Percentiles rank a stretch among this genome's conserved stretches.
These are phyloP conservation scores for Argynnis bischoffii DNA, from an alignment of 2,888 invertebrate genomes.

Conservation along the genomic window DNA sequence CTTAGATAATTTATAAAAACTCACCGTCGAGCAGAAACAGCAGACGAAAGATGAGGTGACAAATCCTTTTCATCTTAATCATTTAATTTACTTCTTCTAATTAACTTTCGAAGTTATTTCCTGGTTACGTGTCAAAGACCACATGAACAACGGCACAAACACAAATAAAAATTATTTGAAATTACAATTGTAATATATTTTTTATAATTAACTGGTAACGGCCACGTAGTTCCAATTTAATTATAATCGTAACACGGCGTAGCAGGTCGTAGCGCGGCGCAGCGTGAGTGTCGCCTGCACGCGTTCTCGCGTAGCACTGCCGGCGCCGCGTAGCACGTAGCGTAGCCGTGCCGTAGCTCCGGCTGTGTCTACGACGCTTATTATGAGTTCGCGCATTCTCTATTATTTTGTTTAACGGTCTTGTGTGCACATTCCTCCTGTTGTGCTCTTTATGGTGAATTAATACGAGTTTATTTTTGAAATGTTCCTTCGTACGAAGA, in stretches of 20 bases:
- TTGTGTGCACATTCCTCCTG: background rate
- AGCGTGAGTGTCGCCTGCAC: conserved; percentile 42
- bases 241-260: conserved; percentile 13
- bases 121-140: conserved; percentile 14
- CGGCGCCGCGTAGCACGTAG: conserved; percentile 39
- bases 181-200: conserved; percentile 20
- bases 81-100: conserved; percentile 51
- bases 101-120: conserved; percentile 34
- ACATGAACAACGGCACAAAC: conserved; percentile 29
- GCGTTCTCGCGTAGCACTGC: conserved; percentile 29
- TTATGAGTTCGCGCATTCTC: conserved; percentile 56
- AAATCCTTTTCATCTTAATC: conserved; percentile 76
- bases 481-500: no score
- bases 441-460: background rate
- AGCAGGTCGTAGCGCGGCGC: conserved; percentile 41
- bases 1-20: conserved; percentile 36
- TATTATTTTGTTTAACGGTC: conserved; percentile 62
- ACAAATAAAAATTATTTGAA: conserved; percentile 22
- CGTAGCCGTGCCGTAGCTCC: conserved; percentile 30
- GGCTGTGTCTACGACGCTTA: conserved; percentile 56
- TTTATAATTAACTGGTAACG: conserved; percentile 10
- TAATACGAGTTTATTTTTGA: background rate
- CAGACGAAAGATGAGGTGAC: conserved; percentile 68
- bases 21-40: conserved; percentile 73
- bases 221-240: conserved; percentile 27